Percentiles rank a stretch among this genome's conserved stretches.
phyloP scores from a whole-genome alignment of 2,888 invertebrate genomes.

The Sycophila texana region DNA sequence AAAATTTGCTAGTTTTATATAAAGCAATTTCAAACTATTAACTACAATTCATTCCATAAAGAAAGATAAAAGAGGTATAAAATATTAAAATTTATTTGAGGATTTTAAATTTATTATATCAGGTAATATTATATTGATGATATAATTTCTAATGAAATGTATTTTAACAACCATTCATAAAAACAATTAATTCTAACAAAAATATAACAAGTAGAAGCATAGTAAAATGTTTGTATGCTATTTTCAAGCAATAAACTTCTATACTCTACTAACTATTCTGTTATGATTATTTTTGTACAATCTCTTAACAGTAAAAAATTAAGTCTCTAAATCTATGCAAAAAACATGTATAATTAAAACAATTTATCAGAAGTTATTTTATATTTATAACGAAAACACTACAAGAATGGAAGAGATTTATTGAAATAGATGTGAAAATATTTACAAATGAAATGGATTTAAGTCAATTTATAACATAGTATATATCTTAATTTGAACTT shows the following conservation, averaged over 20 bases:
- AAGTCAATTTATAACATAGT: conserved; percentile 8
- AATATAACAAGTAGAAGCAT: conserved; percentile 37
- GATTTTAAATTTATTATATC: conserved; percentile 23
- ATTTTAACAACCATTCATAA: conserved; percentile 37
- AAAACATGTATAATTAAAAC: conserved; percentile 26
- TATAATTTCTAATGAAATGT: conserved; percentile 16
- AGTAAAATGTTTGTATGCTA: conserved; percentile 23
- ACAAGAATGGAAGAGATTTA: conserved; percentile 19
- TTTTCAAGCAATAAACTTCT: conserved; percentile 34
- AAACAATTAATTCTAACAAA: conserved; percentile 34
- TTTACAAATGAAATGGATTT: too few relatives aligned
- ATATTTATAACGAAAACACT: conserved; percentile 29
- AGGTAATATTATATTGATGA: conserved; percentile 8
- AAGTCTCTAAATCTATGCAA: conserved; percentile 27
- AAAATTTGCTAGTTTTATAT: conserved; percentile 45
- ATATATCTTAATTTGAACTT: conserved; percentile 25
- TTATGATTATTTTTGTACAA: conserved; percentile 28
- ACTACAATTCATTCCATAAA: conserved; percentile 48
- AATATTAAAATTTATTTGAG: conserved; percentile 19
- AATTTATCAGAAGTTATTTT: conserved; percentile 12
- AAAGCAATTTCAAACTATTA: conserved; percentile 48
- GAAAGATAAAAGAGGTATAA: conserved; percentile 39
- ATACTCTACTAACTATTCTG: conserved; percentile 40
- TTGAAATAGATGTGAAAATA: background rate
- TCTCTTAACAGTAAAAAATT: conserved; percentile 20